Percentiles rank a stretch among this genome's conserved stretches.
Evolutionary conservation across 1,140 invertebrate species (phyloP).

Genomic region (Procambarus virginalis): DNA sequence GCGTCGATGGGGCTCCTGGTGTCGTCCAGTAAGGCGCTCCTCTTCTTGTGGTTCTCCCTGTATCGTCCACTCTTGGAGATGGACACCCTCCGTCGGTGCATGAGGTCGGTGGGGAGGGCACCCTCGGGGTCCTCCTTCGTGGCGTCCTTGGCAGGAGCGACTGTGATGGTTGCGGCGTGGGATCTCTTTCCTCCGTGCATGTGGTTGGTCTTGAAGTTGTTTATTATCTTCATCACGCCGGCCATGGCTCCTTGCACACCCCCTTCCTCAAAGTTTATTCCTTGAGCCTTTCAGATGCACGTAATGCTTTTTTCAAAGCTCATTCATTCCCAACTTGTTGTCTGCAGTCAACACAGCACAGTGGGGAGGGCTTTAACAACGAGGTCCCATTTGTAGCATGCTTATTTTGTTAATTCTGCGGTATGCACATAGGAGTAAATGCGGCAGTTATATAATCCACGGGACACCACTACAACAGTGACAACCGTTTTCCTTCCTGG

Average conservation of each 20-base stretch:
- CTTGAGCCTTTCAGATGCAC: not conserved
- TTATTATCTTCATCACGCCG: conserved; percentile 33
- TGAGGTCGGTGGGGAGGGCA: conserved; percentile 9
- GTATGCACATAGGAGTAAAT: no score
- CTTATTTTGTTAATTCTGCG: no score
- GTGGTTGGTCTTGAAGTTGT: conserved; percentile 38
- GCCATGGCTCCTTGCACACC: conserved; percentile 11
- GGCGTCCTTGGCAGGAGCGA: not conserved
- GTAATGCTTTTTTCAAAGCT: not conserved
- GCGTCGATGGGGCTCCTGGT: not conserved
- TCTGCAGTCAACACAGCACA: not conserved
- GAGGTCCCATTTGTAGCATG: not conserved
- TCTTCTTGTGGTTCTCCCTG: conserved; percentile 48
- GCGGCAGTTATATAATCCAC: not conserved
- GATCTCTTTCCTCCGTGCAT: conserved; percentile 4
- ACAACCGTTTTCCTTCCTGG: not conserved
- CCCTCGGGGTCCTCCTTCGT: conserved; percentile 16
- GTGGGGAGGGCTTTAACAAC: not conserved
- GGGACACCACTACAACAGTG: not conserved
- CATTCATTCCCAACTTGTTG: not conserved
- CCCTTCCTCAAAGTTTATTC: not conserved
- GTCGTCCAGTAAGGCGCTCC: conserved; percentile 4
- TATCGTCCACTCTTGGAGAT: conserved; percentile 42
- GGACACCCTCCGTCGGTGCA: conserved; percentile 41
- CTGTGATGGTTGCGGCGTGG: not conserved